phyloP scores from a whole-genome alignment of 1,140 invertebrate species.

The Yoshiicerus persimilis region DNA sequence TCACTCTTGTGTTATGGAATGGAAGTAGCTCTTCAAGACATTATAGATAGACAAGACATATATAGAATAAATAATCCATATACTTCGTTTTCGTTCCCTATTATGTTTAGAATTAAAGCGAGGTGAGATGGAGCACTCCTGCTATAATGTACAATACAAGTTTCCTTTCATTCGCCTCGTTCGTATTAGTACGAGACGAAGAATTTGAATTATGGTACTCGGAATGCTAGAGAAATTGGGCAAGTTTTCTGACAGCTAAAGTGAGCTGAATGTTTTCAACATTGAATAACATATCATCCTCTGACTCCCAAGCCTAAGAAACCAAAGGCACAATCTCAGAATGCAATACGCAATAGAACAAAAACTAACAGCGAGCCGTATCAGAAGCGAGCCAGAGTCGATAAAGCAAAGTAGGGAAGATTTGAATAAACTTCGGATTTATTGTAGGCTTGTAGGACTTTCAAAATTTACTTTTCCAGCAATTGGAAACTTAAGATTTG shows the following conservation, averaged over 20 bases:
- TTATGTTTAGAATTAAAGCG: not conserved
- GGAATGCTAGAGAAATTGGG: not conserved
- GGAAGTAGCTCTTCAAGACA: no score
- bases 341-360: not conserved
- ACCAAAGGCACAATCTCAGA: not conserved
- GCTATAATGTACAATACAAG: not conserved
- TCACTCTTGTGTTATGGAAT: no score
- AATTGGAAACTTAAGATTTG: no score
- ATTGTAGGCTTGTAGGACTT: no score
- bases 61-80: not conserved
- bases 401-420: no score
- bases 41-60: no score
- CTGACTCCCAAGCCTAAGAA: not conserved
- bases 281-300: not conserved
- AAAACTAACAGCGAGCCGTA: no score
- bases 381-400: no score
- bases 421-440: no score
- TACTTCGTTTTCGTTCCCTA: not conserved
- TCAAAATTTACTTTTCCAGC: no score
- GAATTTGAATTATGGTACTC: slow-evolving; percentile 3
- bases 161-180: not conserved
- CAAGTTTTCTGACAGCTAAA: slow-evolving; percentile 13
- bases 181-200: not conserved
- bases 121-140: no score
- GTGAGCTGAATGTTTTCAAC: slow-evolving; percentile 9